Base-by-base conservation (phyloP, 2,797 vertebrate genomes). In the Scyliorhinus canicula region DNA sequence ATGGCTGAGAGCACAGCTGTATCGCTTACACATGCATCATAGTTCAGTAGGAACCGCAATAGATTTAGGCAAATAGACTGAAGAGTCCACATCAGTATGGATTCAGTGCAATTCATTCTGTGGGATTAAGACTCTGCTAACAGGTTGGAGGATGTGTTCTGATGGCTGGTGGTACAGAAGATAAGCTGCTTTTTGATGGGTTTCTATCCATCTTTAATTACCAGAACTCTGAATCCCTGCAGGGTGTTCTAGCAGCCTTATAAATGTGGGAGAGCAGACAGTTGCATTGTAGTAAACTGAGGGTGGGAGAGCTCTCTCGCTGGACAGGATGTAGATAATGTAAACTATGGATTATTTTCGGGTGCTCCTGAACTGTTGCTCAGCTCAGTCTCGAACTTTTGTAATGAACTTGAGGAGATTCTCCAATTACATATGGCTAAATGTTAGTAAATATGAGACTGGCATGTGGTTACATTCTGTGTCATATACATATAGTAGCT, bases 161-260 rank as follows among this genome's bases (percentile, higher is more conserved):
- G 97, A 96, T 96, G 97, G 96, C 96, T 97, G 97, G 97, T 97
- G 97, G 97, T 96, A 97, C 97, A 97, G 97, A 97, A 96, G 96
- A 96, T 98, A 97, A 98, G 97, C 97, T 96, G 97, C 97, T 98
- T 98, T 98, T 97, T 97, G 97, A 98, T 97, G 97, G 97, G 96
- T 96, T 96, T 97, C 96, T 95, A 97, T 97, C 97, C 97, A 96
- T 97, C 97, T 97, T 97, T 98, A 97, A 97, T 97, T 97, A 97
- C 97, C 96, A 96, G 95, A 97, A 97, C 97, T 97, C 96, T 96
- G 96, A 97, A 96, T 96, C 96, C 95, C 95, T 26, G 97, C 96
- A 97, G 96, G 96, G 96, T 96, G 95, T 95, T 96, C 79, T 95
- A 79, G 69, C 95, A 96, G 95, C 96, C n/a, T 63, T 26, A n/a